Base-by-base conservation (phyloP, 1,140 invertebrate genomes). In the Plodia interpunctella region DNA sequence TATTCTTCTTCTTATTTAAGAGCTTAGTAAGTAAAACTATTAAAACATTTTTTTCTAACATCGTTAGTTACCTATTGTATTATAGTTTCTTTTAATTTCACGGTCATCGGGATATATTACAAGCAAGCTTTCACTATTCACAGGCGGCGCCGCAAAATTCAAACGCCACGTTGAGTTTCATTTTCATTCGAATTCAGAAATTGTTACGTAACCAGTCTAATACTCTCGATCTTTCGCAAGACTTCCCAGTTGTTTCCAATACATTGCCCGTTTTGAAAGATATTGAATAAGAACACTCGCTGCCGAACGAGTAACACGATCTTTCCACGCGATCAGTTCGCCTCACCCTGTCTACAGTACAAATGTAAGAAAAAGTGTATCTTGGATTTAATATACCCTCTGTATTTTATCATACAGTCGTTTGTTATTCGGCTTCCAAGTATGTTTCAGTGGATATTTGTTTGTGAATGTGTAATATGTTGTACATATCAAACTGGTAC, bases 111-210 rank as follows among this genome's bases (percentile, higher is more conserved):
- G 30, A 32, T 32, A 32, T 11, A 10, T 32, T 32, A 32, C 30
- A 32, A 32, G 30, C 30, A 32, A 32, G 30, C 30, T 32, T 32
- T 32, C 30, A 32, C 30, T 32, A 32, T 32, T 32, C 30, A 32
- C 8, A 32, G n/a, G n/a, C 38, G 8, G 32, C 38, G 38, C 13
- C 38, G 5, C 13, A 44, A 44, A 53, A 53, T 53, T 53, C 51
- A 53, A 53, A 21, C 8, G 21, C 20, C 20, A 13, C n/a, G 13
- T 53, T 54, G 49, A 63, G 44, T 60, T 60, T 55, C 44, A 60
- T 60, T 60, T 63, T 66, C 50, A 60, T 57, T 60, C 49, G 18
- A 49, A 56, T 52, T 25, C 58, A 28, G 51, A 53, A 18, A n/a
- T 32, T 49, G 28, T 51, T 55, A 59, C 57, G 30, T 61, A 59